Base-by-base conservation (phyloP, 2,113 vertebrate genomes). In the Eudyptes chrysolophus region DNA sequence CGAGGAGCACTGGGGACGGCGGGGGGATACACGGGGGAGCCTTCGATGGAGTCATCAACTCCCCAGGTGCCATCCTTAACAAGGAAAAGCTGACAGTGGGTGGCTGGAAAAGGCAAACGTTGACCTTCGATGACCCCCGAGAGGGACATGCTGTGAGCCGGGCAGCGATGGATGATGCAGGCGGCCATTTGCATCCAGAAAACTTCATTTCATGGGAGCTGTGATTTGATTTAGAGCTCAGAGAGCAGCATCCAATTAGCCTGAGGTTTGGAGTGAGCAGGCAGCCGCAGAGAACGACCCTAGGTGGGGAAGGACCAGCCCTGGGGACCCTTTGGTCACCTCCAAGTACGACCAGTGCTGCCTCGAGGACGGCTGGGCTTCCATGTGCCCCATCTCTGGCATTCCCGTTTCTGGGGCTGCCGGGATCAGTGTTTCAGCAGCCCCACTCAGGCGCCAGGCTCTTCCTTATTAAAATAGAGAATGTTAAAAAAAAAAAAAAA, bases 221-320 rank as follows among this genome's bases (percentile, higher is more conserved):
- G 81, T 98, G 97, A 98, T 98, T 97, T 98, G 97, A 98, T 98
- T 98, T 97, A 97, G 87, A 93, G 92, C 96, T 94, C 51, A 12
- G 96, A 96, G 96, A 97, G 96, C 97, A 94, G 88, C 93, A 94
- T 94, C 79, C 94, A 95, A 97, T 98, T 97, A 97, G 96, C 85
- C 65, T 3, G 49, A 92, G 93, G 93, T 94, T 74, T 90, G 85
- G 34, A 96, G 92, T 2, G n/a, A 92, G 76, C 61, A 40, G 69
- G 55, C 13, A 3, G 93, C 77, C 58, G 77, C 30, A 5, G 38
- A 93, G 60, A 82, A 48, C 6, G 27, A 72, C 68, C 48, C 66
- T 0, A 7, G 38, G 32, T 2, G 5, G 32, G 57, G 71, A 90
- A 46, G 26, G n/a, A 86, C 29, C 0, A 1, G 65, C n/a, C 25